Percentiles rank a stretch among this genome's conserved stretches.
These are phyloP conservation scores for Dromiciops gliroides DNA, from an alignment of 2,113 vertebrate genomes.

Conservation along the genomic window DNA sequence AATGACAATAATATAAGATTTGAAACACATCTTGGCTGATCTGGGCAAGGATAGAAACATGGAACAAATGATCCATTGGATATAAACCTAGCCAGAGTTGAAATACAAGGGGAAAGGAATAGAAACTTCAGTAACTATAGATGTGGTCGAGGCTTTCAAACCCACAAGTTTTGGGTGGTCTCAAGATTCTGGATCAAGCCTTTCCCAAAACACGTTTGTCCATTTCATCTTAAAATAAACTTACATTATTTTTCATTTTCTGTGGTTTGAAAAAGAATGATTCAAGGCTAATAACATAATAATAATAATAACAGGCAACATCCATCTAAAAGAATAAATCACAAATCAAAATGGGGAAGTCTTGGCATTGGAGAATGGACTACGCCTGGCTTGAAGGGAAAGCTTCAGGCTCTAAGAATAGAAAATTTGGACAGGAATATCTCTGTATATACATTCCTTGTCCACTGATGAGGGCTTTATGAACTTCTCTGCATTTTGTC, in stretches of 20 bases:
- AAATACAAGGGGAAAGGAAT: background rate
- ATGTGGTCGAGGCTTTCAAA: slow-evolving; percentile 40
- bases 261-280: background rate
- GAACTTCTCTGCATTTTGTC: background rate
- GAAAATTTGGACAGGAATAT: background rate
- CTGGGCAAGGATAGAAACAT: background rate
- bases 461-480: background rate
- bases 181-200: slow-evolving; percentile 65
- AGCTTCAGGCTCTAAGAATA: background rate
- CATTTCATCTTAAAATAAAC: background rate
- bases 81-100: background rate
- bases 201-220: slow-evolving; percentile 35
- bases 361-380: background rate
- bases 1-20: slow-evolving; percentile 10
- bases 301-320: slow-evolving; percentile 1
- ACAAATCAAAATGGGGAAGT: background rate
- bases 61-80: background rate
- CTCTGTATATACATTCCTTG: background rate
- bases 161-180: background rate
- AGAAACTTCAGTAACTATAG: background rate
- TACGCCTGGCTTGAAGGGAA: background rate
- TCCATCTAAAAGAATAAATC: background rate
- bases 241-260: background rate
- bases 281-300: slow-evolving; percentile 38
- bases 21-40: background rate